These are phyloP conservation scores for Scalopus aquaticus DNA, from an alignment of 2,113 vertebrate genomes.

Conservation along the genomic window DNA sequence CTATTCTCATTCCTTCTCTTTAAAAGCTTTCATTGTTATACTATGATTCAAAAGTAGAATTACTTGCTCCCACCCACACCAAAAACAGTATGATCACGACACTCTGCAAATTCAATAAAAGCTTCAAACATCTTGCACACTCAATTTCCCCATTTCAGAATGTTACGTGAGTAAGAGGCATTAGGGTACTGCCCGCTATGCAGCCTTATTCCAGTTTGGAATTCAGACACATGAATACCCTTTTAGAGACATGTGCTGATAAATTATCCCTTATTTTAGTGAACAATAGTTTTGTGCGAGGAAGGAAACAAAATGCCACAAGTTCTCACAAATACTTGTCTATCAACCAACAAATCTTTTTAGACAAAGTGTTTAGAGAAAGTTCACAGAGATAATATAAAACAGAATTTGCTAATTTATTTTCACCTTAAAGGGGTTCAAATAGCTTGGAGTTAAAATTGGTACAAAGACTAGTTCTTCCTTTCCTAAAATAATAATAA, in stretches of 20 bases:
- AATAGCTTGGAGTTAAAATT: not conserved
- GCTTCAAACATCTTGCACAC: not conserved
- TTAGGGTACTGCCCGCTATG: not conserved
- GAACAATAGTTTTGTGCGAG: not conserved
- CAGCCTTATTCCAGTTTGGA: not conserved
- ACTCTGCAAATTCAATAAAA: not conserved
- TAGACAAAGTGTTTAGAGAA: not conserved
- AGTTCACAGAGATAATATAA: too few relatives aligned
- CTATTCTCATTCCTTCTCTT: constrained; percentile 39
- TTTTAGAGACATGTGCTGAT: not conserved
- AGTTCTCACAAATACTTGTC: not conserved
- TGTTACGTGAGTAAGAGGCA: not conserved
- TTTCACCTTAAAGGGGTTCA: not conserved
- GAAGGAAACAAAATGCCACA: not conserved
- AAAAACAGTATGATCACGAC: constrained; percentile 6
- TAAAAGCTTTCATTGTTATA: constrained; percentile 50
- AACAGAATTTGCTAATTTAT: not conserved
- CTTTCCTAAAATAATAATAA: constrained; percentile 16
- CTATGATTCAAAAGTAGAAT: constrained; percentile 52
- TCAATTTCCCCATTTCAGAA: not conserved
- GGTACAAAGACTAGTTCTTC: not conserved
- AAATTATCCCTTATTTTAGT: not conserved
- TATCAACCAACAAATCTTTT: not conserved
- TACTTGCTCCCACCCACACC: constrained; percentile 28
- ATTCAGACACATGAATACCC: not conserved